Conservation (phyloP, 1,140 invertebrate species). For the Drosophila ironensis region DNA sequence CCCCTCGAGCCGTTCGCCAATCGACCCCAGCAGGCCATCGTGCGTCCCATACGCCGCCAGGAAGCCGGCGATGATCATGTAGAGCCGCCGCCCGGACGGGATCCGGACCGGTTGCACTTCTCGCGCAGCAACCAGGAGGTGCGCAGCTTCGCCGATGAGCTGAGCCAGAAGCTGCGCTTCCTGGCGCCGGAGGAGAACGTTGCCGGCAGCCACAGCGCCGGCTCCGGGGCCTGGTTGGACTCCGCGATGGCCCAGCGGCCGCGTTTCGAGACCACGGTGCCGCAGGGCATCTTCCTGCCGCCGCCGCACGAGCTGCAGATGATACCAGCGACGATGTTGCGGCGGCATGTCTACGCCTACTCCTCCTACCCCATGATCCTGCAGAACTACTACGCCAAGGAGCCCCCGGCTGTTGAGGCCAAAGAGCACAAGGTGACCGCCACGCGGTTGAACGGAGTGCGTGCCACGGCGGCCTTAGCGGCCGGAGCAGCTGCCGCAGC, state of each 20-base stretch:
- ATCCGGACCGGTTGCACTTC: constrained; percentile 49
- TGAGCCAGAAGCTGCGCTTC: constrained; percentile 70
- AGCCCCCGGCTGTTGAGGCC: constrained; percentile 10
- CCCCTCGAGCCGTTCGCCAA: constrained; percentile 4
- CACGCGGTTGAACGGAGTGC: constrained; percentile 55
- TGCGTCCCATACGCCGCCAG: constrained; percentile 82
- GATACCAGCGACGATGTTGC: constrained; percentile 79
- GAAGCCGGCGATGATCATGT: constrained; percentile 16
- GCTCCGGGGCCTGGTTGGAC: constrained; percentile 43
- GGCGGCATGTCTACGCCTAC: constrained; percentile 74
- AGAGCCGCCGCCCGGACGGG: neutral
- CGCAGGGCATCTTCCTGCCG: constrained; percentile 89
- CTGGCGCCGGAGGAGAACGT: constrained; percentile 70
- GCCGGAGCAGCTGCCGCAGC: constrained; percentile 11
- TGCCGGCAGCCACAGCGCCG: constrained; percentile 30
- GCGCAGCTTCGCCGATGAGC: constrained; percentile 72
- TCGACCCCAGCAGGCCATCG: constrained; percentile 82
- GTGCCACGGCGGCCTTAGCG: constrained; percentile 54
- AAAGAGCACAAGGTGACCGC: constrained; percentile 40
- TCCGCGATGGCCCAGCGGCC: constrained; percentile 77
- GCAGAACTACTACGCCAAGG: constrained; percentile 56
- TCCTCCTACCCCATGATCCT: constrained; percentile 75
- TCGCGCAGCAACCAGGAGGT: constrained; percentile 64
- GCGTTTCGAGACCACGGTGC: constrained; percentile 90
- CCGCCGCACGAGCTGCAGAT: constrained; percentile 88